Evolutionary conservation across 1,140 invertebrate species (phyloP), one percentile per base, ranked within the genome.

Genomic region (Ips typographus): DNA sequence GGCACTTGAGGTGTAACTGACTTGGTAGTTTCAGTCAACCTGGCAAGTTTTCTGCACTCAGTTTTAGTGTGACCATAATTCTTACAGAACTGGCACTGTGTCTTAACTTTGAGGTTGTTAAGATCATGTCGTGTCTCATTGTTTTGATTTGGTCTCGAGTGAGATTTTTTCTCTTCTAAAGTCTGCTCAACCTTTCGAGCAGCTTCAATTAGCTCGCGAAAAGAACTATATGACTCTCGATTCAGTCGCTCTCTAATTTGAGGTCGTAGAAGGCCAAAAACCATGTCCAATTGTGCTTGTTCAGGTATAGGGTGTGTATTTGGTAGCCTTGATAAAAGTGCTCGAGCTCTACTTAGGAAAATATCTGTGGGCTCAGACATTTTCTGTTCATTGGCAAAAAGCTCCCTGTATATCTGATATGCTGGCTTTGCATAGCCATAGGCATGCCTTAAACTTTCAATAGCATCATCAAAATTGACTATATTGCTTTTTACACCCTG

Each of bases 401-500:
- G 52, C 40, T 65, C 63, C 60, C 52, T 5, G 52, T 58, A 65
- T 65, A 65, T 62, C 39, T 39, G n/a, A 38, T 5, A 61, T 5
- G n/a, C 37, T 8, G 63, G 52, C 60, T 62, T 65, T 4, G 6
- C 38, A 55, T 61, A 22, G 4, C 55, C 63, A 57, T 56, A 64
- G 22, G 58, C 58, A 5, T 4, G 4, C 4, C 44, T 4, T 5
- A 47, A 5, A 4, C 4, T 5, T 47, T 5, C n/a, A n/a, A 4
- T 5, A 4, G 44, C 44, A 5, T 47, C 44, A n/a, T 47, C n/a
- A 4, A 4, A 47, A 47, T 47, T 47, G 4, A 5, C n/a, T 5
- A 47, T n/a, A 4, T 47, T 4, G n/a, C n/a, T 47, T n/a, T 47
- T 47, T n/a, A 47, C 44, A 47, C 44, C 44, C 44, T 47, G 44